A percentile compares a stretch with the other conserved stretches of the same genome.
phyloP scores from a whole-genome alignment of 2,797 vertebrate species.

The Sebastes ruberrimus region DNA sequence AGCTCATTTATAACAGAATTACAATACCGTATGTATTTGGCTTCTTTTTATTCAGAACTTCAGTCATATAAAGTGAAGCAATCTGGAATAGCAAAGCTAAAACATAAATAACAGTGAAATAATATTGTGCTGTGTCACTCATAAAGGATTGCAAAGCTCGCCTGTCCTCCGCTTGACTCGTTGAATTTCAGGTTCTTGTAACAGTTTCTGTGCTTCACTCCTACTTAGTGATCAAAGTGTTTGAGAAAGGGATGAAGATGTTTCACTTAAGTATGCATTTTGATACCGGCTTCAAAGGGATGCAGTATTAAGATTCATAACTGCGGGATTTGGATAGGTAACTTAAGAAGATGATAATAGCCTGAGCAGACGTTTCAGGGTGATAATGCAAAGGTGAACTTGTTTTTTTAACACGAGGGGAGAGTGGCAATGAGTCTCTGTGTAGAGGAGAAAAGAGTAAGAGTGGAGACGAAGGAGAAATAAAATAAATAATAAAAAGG shows the following conservation, averaged over 20 bases:
- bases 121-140: conserved; percentile 75
- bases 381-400: conserved; percentile 66
- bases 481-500: neutral
- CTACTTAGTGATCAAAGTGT: conserved; percentile 76
- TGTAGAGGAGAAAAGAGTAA: neutral
- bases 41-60: conserved; percentile 36
- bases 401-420: conserved; percentile 42
- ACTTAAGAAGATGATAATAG: conserved; percentile 66
- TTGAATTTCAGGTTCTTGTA: conserved; percentile 52
- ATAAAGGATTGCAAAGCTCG: conserved; percentile 60
- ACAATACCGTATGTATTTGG: neutral
- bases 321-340: conserved; percentile 60
- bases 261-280: conserved; percentile 71
- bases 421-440: conserved; percentile 12
- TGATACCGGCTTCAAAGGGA: conserved; percentile 74
- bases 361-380: conserved; percentile 34
- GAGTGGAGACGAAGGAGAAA: neutral
- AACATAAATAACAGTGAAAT: conserved; percentile 71
- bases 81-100: conserved; percentile 71
- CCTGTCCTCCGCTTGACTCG: conserved; percentile 71
- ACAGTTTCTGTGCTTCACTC: conserved; percentile 65
- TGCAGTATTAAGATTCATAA: conserved; percentile 74
- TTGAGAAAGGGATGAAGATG: conserved; percentile 64
- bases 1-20: conserved; percentile 23
- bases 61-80: conserved; percentile 51